Base-by-base conservation (phyloP, 1,140 invertebrate genomes). In the Phenacoccus solenopsis region DNA sequence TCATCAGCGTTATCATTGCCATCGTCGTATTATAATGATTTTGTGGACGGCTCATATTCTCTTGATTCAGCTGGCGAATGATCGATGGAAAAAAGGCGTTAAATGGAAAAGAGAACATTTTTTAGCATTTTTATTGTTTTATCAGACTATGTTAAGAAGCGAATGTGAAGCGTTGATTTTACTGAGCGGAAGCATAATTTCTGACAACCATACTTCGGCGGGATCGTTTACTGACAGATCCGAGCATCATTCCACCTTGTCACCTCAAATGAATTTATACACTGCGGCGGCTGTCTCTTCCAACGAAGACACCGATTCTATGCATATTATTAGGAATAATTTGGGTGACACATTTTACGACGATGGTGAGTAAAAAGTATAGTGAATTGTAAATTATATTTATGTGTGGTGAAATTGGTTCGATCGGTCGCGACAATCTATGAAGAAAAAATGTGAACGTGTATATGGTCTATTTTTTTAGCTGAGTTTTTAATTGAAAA, bases 321-420 rank as follows among this genome's bases (percentile, higher is more conserved):
- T 64, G 25, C 25, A 64, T 64, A 64, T 64, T 22, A 27, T 64
- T 24, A 24, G 59, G 59, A 25, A 64, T 64, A 64, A 64, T 64
- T 25, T 25, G 21, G 59, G 59, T 25, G 59, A 64, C 59, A 64
- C 22, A 64, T 64, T 64, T 64, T 16, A 24, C 10, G 59, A 64
- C 25, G 25, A 25, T 9, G 12, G 59, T 64, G 9, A 64, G 59
- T 27, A 22, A 24, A 64, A 25, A 25, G 13, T 64, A 64, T 20
- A 20, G 5, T 20, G 5, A 59, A 59, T 59, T 7, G 56, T 59
- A 59, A 22, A 20, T 59, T 59, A 59, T 10, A 38, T 38, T 38
- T 38, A 38, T 10, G 32, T 10, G n/a, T 38, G 32, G 9, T 38
- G 32, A 10, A 38, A n/a, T 38, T n/a, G 9, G n/a, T n/a, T 10